These are phyloP conservation scores for Ceratina japonica DNA, from an alignment of 1,140 invertebrate genomes.

Conservation along the genomic window DNA sequence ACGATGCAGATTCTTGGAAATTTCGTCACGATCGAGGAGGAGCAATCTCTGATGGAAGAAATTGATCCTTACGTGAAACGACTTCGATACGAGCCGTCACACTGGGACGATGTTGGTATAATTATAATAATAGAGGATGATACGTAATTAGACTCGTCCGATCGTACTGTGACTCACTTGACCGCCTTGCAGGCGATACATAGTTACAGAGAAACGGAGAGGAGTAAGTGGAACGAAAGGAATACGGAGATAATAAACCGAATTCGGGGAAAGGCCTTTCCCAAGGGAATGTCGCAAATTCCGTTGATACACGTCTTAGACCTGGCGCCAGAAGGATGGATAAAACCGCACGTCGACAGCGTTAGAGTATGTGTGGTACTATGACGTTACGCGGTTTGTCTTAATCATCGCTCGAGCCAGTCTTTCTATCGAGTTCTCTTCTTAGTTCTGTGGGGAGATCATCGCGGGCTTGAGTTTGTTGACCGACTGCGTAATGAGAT, in stretches of 20 bases:
- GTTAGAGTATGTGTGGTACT: conserved; percentile 83
- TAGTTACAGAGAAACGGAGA: conserved; percentile 96
- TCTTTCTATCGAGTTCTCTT: background rate
- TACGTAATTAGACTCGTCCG: background rate
- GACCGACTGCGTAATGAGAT: conserved; percentile 93
- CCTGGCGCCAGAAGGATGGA: conserved; percentile 91
- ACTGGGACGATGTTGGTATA: conserved; percentile 97
- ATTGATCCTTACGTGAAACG: conserved; percentile 93
- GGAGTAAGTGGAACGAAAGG: conserved; percentile 88
- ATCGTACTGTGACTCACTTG: background rate
- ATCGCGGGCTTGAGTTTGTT: conserved; percentile 95
- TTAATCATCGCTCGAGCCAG: background rate
- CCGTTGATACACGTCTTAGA: conserved; percentile 94
- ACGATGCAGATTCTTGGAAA: conserved; percentile 79
- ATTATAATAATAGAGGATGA: background rate
- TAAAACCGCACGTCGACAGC: conserved; percentile 98
- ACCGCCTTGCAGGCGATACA: conserved; percentile 90
- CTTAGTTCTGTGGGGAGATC: conserved; percentile 96
- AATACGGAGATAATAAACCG: conserved; percentile 87
- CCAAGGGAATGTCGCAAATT: conserved; percentile 82
- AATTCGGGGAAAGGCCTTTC: conserved; percentile 86
- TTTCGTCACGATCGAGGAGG: conserved; percentile 90
- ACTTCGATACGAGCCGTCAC: conserved; percentile 93
- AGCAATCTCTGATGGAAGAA: conserved; percentile 87
- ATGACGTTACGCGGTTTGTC: background rate